These are phyloP conservation scores for Helleia helle DNA, from an alignment of 2,888 invertebrate species.

Conservation along the genomic window DNA sequence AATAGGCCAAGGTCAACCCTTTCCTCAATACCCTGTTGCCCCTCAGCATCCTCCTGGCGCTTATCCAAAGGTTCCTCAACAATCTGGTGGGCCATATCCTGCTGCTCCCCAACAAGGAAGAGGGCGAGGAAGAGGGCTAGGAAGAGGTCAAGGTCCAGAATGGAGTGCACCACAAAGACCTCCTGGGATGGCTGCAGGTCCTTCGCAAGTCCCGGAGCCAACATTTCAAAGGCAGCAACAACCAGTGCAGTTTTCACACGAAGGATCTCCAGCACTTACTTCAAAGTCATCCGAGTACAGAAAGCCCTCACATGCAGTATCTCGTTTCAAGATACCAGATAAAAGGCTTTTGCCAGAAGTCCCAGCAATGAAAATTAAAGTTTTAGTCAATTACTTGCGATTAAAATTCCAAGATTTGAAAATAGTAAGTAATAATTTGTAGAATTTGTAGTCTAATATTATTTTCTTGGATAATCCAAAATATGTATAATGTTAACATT, in stretches of 20 bases:
- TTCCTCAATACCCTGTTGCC: conserved; percentile 6
- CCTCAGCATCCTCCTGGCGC: conserved; percentile 9
- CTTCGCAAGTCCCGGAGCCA: background rate
- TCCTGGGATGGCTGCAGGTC: background rate
- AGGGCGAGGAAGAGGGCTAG: background rate
- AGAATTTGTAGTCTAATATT: too few species aligned
- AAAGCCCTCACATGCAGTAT: conserved; percentile 13
- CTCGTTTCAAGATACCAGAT: conserved; percentile 37
- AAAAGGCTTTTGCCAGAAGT: conserved; percentile 49
- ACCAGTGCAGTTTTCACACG: background rate
- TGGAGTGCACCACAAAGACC: conserved; percentile 8
- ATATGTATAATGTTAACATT: too few species aligned
- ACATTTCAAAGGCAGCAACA: background rate
- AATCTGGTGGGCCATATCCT: conserved; percentile 2
- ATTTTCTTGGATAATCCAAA: too few species aligned
- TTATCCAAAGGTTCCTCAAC: background rate
- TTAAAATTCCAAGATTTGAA: conserved; percentile 64
- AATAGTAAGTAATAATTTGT: conserved; percentile 60
- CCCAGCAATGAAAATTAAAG: conserved; percentile 27
- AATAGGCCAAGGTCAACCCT: background rate
- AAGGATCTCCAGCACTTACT: background rate
- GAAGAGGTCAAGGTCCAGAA: conserved; percentile 2
- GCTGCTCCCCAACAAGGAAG: background rate
- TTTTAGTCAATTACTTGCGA: conserved; percentile 79
- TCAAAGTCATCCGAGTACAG: background rate